These are phyloP conservation scores for Cyclopterus lumpus DNA, from an alignment of 2,797 vertebrate species.

Conservation along the genomic window DNA sequence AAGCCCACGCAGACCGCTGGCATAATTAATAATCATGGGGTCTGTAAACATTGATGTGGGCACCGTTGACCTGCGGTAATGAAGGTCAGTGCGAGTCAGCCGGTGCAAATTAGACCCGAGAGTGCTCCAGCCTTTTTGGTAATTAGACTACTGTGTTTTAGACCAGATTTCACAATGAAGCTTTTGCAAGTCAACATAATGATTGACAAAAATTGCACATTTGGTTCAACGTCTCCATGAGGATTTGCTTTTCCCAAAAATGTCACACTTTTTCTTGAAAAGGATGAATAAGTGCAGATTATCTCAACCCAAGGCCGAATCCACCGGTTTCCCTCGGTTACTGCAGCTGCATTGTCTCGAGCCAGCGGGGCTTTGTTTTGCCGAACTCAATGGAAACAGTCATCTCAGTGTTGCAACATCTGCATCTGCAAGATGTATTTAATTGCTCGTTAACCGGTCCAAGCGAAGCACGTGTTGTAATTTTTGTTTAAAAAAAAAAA, in stretches of 20 bases:
- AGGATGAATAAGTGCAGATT: background rate
- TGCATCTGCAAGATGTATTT: slow-evolving; percentile 13
- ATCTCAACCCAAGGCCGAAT: background rate
- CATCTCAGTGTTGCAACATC: slow-evolving; percentile 34
- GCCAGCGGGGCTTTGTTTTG: slow-evolving; percentile 26
- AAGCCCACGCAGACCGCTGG: slow-evolving; percentile 14
- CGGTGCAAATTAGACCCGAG: slow-evolving; percentile 41
- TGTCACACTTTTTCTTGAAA: background rate
- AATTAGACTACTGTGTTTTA: slow-evolving; percentile 32
- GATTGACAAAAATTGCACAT: too few relatives aligned
- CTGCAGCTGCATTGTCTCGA: slow-evolving; percentile 31
- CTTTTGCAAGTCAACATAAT: background rate
- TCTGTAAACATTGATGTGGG: slow-evolving; percentile 44
- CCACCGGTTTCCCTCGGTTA: background rate
- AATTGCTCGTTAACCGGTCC: slow-evolving; percentile 22
- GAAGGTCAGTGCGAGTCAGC: slow-evolving; percentile 31
- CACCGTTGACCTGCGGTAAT: slow-evolving; percentile 27
- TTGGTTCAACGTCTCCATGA: too few relatives aligned
- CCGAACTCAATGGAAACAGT: slow-evolving; percentile 26
- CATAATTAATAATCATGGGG: slow-evolving; percentile 39
- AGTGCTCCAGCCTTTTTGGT: slow-evolving; percentile 15
- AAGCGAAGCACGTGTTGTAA: slow-evolving; percentile 24
- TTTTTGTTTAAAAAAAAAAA: background rate
- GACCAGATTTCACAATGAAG: background rate
- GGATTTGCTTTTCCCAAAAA: background rate